Evolutionary conservation across 2,888 invertebrate species (phyloP).

Genomic region (Callyntrura sp.): DNA sequence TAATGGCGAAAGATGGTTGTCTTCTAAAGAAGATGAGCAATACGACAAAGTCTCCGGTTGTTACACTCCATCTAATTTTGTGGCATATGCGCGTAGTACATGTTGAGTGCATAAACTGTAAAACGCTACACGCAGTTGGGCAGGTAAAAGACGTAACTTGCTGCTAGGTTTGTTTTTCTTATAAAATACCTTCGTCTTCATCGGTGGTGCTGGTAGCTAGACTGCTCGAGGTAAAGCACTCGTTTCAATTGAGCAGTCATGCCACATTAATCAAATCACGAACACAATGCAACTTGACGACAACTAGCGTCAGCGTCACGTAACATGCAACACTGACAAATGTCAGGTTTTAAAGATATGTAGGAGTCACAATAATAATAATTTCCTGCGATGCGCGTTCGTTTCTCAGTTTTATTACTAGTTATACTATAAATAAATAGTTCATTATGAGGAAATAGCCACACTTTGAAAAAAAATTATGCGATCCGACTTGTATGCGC

Average conservation of each 20-base stretch:
- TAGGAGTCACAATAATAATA: neutral
- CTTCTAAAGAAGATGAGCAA: conserved; percentile 8
- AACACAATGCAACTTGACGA: conserved; percentile 8
- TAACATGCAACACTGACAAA: neutral
- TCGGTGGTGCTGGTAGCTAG: too few relatives aligned
- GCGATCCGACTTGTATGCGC: too few relatives aligned
- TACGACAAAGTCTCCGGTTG: neutral
- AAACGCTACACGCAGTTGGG: too few relatives aligned
- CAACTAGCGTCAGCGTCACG: neutral
- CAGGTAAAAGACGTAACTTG: neutral
- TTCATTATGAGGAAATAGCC: too few relatives aligned
- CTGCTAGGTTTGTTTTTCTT: neutral
- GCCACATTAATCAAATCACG: conserved; percentile 61
- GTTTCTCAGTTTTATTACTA: neutral
- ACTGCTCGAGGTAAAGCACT: too few relatives aligned
- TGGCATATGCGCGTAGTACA: too few relatives aligned
- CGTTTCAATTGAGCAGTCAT: conserved; percentile 44
- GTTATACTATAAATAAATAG: too few relatives aligned
- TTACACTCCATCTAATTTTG: neutral
- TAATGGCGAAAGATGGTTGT: neutral
- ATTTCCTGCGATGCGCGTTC: conserved; percentile 3
- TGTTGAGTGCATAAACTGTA: too few relatives aligned
- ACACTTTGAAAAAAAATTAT: too few relatives aligned
- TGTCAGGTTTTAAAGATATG: too few relatives aligned
- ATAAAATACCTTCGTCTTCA: too few relatives aligned